Percentiles rank a stretch among this genome's conserved stretches.
phyloP scores from a whole-genome alignment of 2,113 vertebrate genomes.

The Gnathonemus longibarbis region DNA sequence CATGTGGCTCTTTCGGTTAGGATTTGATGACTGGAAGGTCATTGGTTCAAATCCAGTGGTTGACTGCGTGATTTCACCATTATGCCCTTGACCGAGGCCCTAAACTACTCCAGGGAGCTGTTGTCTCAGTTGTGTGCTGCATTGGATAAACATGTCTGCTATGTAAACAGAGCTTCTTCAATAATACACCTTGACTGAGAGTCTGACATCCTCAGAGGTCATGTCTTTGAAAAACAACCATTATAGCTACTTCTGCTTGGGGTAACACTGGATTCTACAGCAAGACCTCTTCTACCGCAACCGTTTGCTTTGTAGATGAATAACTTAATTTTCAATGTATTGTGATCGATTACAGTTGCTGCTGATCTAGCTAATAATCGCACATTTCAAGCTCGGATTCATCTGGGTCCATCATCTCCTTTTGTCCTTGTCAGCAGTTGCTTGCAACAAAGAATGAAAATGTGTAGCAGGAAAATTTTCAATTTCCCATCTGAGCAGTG shows the following conservation, averaged over 20 bases:
- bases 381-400: background rate
- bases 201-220: background rate
- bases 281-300: background rate
- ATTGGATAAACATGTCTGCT: background rate
- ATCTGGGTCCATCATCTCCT: background rate
- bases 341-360: background rate
- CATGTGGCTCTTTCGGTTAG: background rate
- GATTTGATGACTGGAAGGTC: background rate
- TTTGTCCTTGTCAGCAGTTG: background rate
- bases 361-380: background rate
- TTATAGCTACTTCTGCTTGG: background rate
- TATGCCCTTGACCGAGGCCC: background rate
- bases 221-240: background rate
- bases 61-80: background rate
- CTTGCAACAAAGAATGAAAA: background rate
- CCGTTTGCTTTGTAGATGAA: background rate
- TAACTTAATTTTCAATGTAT: background rate
- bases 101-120: background rate
- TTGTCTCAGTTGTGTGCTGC: background rate
- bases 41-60: background rate
- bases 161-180: background rate
- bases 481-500: background rate
- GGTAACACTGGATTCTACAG: background rate
- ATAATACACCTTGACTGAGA: background rate
- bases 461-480: background rate